Percentiles rank a stretch among this genome's conserved stretches.
These are phyloP conservation scores for Bellardia pandia DNA, from an alignment of 2,888 invertebrate species.

Conservation along the genomic window DNA sequence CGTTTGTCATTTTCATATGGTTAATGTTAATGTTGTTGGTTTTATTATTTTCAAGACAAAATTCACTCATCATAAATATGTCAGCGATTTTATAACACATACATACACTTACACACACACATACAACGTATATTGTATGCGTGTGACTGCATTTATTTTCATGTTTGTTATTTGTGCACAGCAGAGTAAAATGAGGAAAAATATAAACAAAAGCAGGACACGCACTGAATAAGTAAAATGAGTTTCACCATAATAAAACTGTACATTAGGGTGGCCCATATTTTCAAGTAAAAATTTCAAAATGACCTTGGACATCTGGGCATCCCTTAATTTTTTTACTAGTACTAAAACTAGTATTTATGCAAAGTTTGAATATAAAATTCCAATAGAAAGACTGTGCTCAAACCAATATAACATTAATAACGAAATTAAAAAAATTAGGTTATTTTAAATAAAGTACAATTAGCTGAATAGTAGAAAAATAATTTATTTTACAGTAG, in stretches of 20 bases:
- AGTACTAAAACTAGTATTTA: too few species aligned
- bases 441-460: too few species aligned
- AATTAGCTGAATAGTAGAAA: too few species aligned
- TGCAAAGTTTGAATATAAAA: too few species aligned
- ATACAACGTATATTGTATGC: not conserved
- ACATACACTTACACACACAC: not conserved
- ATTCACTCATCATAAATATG: slow-evolving; percentile 57
- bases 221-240: slow-evolving; percentile 47
- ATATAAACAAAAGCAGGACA: slow-evolving; percentile 29
- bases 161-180: slow-evolving; percentile 9
- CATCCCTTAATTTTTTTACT: too few species aligned
- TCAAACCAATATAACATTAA: too few species aligned
- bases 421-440: too few species aligned
- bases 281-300: too few species aligned
- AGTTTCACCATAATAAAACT: slow-evolving; percentile 50
- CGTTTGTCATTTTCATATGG: slow-evolving; percentile 55
- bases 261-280: too few species aligned
- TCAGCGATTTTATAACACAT: slow-evolving; percentile 43
- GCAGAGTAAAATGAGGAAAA: slow-evolving; percentile 2
- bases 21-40: slow-evolving; percentile 4
- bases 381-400: too few species aligned
- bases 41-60: slow-evolving; percentile 43
- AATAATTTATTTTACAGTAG: too few species aligned
- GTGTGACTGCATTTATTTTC: slow-evolving; percentile 16
- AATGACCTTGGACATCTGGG: too few species aligned